These are phyloP conservation scores for Neogale vison DNA, from an alignment of 2,113 vertebrate species.

Conservation along the genomic window DNA sequence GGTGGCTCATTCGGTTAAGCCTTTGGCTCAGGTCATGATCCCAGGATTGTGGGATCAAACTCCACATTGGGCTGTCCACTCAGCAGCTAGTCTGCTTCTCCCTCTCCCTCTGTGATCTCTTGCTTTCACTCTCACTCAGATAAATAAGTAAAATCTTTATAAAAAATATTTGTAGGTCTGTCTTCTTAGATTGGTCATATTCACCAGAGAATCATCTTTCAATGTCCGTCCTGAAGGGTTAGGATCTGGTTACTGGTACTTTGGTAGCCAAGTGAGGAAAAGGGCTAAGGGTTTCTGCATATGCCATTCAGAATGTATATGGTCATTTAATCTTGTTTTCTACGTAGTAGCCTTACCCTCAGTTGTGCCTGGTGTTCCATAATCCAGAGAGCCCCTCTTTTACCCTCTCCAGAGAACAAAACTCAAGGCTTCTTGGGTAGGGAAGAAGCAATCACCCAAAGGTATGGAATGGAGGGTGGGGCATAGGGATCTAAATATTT, in stretches of 20 bases:
- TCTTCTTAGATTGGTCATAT: conserved; percentile 15
- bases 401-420: background rate
- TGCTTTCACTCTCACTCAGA: too few relatives aligned
- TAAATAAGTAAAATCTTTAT: too few relatives aligned
- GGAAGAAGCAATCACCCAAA: background rate
- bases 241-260: background rate
- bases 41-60: too few relatives aligned
- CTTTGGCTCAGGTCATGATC: too few relatives aligned
- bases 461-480: background rate
- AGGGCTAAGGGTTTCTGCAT: background rate
- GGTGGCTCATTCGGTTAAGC: too few relatives aligned
- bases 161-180: background rate
- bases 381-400: background rate
- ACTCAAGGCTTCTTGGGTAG: background rate
- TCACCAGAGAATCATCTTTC: conserved; percentile 14
- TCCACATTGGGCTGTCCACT: too few relatives aligned
- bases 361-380: background rate
- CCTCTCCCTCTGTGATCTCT: too few relatives aligned
- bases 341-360: background rate
- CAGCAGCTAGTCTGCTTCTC: too few relatives aligned
- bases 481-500: background rate
- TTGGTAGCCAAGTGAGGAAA: background rate
- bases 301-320: background rate
- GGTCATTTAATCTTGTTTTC: background rate
- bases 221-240: background rate